A percentile compares a stretch with the other conserved stretches of the same genome.
Conservation (phyloP, 2,113 vertebrate species). For the Mustela lutreola region DNA sequence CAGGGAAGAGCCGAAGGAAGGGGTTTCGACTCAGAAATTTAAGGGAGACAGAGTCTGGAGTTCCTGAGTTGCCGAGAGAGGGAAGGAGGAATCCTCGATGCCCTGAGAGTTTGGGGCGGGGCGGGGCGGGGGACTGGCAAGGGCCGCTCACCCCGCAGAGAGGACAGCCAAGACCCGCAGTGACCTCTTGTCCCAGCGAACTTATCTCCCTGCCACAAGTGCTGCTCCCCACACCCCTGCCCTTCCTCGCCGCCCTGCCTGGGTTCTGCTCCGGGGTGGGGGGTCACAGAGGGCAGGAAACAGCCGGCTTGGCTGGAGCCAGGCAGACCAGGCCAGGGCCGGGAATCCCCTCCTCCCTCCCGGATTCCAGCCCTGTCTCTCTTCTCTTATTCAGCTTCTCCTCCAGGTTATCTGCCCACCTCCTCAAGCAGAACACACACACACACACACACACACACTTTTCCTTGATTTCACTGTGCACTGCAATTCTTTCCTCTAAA, state of each 20-base stretch:
- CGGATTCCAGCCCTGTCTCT: neutral
- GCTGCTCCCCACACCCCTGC: constrained; percentile 64
- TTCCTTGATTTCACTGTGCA: neutral
- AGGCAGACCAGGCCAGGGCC: constrained; percentile 61
- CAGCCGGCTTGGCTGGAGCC: constrained; percentile 77
- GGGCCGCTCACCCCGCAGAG: neutral
- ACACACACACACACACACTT: neutral
- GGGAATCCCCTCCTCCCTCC: constrained; percentile 82
- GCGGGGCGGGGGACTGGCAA: neutral
- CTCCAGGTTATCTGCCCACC: neutral
- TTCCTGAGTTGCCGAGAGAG: neutral
- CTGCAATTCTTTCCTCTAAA: neutral
- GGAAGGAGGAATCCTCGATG: neutral
- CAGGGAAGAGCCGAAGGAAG: neutral
- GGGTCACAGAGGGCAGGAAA: constrained; percentile 82
- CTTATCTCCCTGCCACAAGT: constrained; percentile 79
- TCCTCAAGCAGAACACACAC: neutral
- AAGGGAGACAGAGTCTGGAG: neutral
- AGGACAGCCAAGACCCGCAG: neutral
- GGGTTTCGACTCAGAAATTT: neutral
- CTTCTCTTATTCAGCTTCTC: neutral
- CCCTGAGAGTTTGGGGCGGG: neutral
- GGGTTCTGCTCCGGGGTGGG: constrained; percentile 74
- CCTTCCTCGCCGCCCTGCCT: constrained; percentile 74
- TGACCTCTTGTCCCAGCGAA: constrained; percentile 73